These are phyloP conservation scores for Pungitius pungitius DNA, from an alignment of 2,113 vertebrate genomes.

Conservation along the genomic window DNA sequence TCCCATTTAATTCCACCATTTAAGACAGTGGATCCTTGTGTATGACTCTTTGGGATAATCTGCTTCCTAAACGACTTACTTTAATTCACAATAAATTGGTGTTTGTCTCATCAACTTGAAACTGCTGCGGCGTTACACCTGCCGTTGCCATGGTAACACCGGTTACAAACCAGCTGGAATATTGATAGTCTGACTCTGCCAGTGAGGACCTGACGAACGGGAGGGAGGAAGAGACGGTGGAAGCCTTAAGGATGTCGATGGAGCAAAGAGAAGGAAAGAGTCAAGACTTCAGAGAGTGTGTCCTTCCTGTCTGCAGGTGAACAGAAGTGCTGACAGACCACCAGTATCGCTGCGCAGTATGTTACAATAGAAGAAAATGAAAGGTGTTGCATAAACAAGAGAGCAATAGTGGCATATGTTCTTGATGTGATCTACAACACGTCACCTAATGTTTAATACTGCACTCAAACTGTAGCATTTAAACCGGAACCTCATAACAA, in stretches of 20 bases:
- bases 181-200: conserved; percentile 37
- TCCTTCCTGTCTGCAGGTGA: conserved; percentile 8
- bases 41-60: conserved; percentile 64
- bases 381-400: not conserved
- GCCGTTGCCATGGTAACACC: conserved; percentile 66
- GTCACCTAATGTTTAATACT: not conserved
- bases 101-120: conserved; percentile 67
- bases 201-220: conserved; percentile 36
- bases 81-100: conserved; percentile 73
- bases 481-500: too few species aligned
- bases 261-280: conserved; percentile 9
- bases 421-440: not conserved
- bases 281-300: conserved; percentile 18
- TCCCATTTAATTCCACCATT: conserved; percentile 64
- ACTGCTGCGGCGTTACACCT: conserved; percentile 63
- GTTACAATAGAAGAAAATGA: conserved; percentile 1
- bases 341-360: not conserved
- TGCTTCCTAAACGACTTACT: conserved; percentile 60
- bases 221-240: conserved; percentile 27
- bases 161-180: conserved; percentile 54
- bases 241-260: conserved; percentile 35
- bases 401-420: not conserved
- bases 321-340: not conserved
- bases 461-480: not conserved
- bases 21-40: conserved; percentile 51